A percentile compares a stretch with the other conserved stretches of the same genome.
phyloP scores from a whole-genome alignment of 2,888 invertebrate genomes.

The Platerodrilus igneus region DNA sequence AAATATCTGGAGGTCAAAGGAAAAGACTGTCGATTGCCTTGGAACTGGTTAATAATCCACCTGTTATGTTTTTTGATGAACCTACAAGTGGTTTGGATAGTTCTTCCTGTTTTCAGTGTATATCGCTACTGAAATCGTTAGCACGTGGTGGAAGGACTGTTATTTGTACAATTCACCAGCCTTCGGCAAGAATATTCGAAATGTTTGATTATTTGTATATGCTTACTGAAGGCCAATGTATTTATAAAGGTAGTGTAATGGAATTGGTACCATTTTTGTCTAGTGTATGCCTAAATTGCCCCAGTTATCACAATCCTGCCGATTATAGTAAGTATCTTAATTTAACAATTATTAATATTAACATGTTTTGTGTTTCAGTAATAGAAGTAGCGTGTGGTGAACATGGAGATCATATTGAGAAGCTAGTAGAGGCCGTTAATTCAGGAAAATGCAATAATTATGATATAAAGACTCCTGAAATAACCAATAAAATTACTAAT shows the following conservation, averaged over 20 bases:
- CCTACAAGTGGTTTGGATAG: conserved; percentile 92
- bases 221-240: conserved; percentile 87
- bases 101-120: conserved; percentile 89
- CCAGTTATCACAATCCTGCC: conserved; percentile 94
- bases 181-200: conserved; percentile 90
- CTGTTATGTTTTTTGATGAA: conserved; percentile 97
- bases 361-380: conserved; percentile 55
- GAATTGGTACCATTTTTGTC: conserved; percentile 85
- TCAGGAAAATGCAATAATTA: conserved; percentile 69
- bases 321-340: conserved; percentile 71
- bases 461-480: conserved; percentile 15
- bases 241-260: conserved; percentile 81
- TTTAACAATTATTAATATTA: neutral
- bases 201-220: conserved; percentile 93
- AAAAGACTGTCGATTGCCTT: conserved; percentile 87
- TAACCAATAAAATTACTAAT: conserved; percentile 48
- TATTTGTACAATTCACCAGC: conserved; percentile 95
- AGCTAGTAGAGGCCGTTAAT: conserved; percentile 78
- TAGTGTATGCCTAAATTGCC: conserved; percentile 81
- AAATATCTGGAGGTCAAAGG: conserved; percentile 85
- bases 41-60: conserved; percentile 92
- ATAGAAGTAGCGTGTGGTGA: conserved; percentile 96
- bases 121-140: conserved; percentile 80
- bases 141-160: conserved; percentile 86
- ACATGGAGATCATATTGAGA: conserved; percentile 85